Evolutionary conservation across 2,113 vertebrate genomes (phyloP), one percentile per base, ranked within the genome.

Genomic region (Amphilophus citrinellus): DNA sequence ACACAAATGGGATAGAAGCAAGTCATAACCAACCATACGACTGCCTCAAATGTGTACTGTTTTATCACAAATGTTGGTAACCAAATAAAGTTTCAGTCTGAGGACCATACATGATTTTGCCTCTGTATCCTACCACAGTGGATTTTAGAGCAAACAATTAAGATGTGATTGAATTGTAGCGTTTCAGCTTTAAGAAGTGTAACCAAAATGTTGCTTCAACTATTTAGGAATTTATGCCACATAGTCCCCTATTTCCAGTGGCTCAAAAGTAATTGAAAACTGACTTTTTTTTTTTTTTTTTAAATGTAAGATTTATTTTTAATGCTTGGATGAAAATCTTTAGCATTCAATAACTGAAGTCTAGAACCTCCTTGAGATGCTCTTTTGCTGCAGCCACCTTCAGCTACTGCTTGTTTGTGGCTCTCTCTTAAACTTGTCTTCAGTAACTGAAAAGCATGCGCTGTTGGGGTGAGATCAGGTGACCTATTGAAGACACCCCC

Each of bases 1-100:
- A 61, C 63, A 83, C 30, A 86, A 90, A 80, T 84, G 61, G 62
- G 83, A 88, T 42, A 44, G 80, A 82, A 88, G 68, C 58, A 71
- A 85, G 84, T 68, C n/a, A 30, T 78, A 86, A 80, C 78, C 79
- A 85, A 18, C 76, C 83, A 65, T 66, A 61, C 10, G 63, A 59
- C 61, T 61, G 42, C 71, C 76, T 90, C 78, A 60, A 78, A 68
- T 82, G 71, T 85, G 79, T 37, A 17, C 76, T 66, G 24, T 68
- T 83, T 78, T 65, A 76, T 84, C 53, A 87, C 10, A 61, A 68
- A 10, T 30, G 76, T 80, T 83, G 27, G 47, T 56, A 73, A 56
- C 27, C 47, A 53, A 73, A 73, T 18, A 73, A 53, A 32, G 30
- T 56, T 75, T 61, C 58, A 61, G 15, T 62, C 39, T 50, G 37